Base-by-base conservation (phyloP, 2,113 vertebrate species). In the Eretmochelys imbricata region DNA sequence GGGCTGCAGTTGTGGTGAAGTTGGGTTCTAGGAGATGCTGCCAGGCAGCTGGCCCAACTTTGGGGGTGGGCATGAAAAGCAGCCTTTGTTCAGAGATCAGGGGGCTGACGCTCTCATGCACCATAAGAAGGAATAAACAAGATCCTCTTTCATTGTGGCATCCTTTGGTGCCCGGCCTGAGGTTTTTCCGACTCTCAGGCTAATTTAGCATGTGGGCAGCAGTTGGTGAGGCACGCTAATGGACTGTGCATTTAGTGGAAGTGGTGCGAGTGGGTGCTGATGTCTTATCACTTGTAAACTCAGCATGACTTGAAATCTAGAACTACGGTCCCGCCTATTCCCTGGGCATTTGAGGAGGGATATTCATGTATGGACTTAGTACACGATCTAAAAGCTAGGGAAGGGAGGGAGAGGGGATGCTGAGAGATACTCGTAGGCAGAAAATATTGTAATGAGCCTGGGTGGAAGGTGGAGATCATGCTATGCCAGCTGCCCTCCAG, bases 1-100 rank as follows among this genome's bases (percentile, higher is more conserved):
- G 84, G 31, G 86, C 82, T 76, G 78, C 50, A 86, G 82, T 90
- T 96, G 87, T 85, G 0, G 0, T 16, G 91, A 91, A 88, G 35
- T 72, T 76, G 42, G 54, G 49, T 78, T n/a, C 75, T 8, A 87
- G 6, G 92, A 81, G 92, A 59, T 79, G 69, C 12, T 89, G 89
- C 88, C 81, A 80, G 95, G 96, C 96, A 96, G 96, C 95, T 93
- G 94, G 94, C 55, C 72, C 46, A 46, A 84, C 88, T 94, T 89
- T 72, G 53, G 84, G 11, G 42, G 38, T 2, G 24, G 53, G 6
- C 91, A 89, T 27, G 19, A 38, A 29, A 82, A 46, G 84, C 35
- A 78, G 89, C 96, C 65, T 20, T 38, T 20, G 16, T 72, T 72
- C n/a, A 42, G 96, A 87, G 93, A 90, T 96, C 87, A 83, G 95